Conservation (phyloP, 1,140 invertebrate species). For the Anagrus nilaparvatae region DNA sequence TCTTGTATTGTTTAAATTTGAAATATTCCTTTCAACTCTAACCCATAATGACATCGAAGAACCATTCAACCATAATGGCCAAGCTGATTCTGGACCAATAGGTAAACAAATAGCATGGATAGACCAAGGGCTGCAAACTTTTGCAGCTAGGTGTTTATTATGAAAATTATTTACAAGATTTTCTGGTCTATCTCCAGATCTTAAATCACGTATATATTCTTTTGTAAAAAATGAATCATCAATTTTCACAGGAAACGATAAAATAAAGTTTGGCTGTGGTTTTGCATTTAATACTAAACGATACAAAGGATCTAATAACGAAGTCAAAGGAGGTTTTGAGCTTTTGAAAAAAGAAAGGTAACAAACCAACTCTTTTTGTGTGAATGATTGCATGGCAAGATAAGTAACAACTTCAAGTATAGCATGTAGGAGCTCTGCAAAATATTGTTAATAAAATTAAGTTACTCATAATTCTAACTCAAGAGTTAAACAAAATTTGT, state of each 20-base stretch:
- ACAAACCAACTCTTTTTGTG: slow-evolving; percentile 42
- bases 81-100: slow-evolving; percentile 42
- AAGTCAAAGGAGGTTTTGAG: slow-evolving; percentile 40
- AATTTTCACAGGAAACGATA: slow-evolving; percentile 43
- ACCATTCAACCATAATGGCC: slow-evolving; percentile 52
- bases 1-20: slow-evolving; percentile 15
- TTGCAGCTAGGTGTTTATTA: slow-evolving; percentile 28
- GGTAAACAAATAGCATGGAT: slow-evolving; percentile 41
- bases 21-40: slow-evolving; percentile 34
- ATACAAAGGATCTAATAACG: slow-evolving; percentile 43
- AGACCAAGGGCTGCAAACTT: slow-evolving; percentile 43
- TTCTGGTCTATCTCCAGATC: slow-evolving; percentile 30
- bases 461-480: neutral
- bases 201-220: slow-evolving; percentile 18
- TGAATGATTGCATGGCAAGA: slow-evolving; percentile 45
- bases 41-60: slow-evolving; percentile 49
- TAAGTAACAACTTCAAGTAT: slow-evolving; percentile 49
- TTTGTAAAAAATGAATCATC: slow-evolving; percentile 4
- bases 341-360: slow-evolving; percentile 49
- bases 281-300: slow-evolving; percentile 39
- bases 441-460: slow-evolving; percentile 2
- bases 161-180: slow-evolving; percentile 33
- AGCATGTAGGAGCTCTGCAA: slow-evolving; percentile 48
- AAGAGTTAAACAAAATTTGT: neutral
- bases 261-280: slow-evolving; percentile 47